Evolutionary conservation across 2,797 vertebrate species (phyloP).

Genomic region (Chaunax sp.): DNA sequence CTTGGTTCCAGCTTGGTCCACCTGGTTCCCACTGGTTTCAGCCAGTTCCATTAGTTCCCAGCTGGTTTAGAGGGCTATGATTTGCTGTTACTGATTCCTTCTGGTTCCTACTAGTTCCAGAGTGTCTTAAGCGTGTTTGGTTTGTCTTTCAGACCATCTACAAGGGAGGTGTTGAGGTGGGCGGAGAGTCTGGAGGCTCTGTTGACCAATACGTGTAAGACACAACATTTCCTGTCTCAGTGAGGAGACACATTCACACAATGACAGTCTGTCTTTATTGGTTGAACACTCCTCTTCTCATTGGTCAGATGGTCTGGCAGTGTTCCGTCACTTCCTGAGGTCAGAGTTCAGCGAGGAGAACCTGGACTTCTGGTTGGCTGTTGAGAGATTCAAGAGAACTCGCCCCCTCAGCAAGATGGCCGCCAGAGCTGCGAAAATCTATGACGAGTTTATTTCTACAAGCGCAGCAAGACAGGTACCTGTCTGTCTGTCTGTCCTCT

Average conservation of each 20-base stretch:
- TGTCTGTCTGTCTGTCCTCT: neutral
- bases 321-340: conserved; percentile 93
- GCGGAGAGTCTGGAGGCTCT: conserved; percentile 90
- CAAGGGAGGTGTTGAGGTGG: conserved; percentile 90
- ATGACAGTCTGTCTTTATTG: neutral
- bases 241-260: neutral
- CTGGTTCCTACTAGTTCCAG: neutral
- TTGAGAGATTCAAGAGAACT: conserved; percentile 91
- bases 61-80: too few relatives aligned
- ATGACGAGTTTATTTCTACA: conserved; percentile 90
- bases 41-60: neutral
- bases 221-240: neutral
- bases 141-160: conserved; percentile 81
- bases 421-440: conserved; percentile 90
- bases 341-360: conserved; percentile 98
- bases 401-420: conserved; percentile 90
- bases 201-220: conserved; percentile 92
- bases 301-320: conserved; percentile 88
- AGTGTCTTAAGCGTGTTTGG: neutral
- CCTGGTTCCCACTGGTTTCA: too few relatives aligned
- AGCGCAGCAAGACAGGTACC: conserved; percentile 91
- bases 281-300: conserved; percentile 2
- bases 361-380: conserved; percentile 97
- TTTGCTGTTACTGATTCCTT: too few relatives aligned
- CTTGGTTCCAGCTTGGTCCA: too few relatives aligned